Conservation (phyloP, 2,888 invertebrate species). For the Omphaloscelis lunosa region DNA sequence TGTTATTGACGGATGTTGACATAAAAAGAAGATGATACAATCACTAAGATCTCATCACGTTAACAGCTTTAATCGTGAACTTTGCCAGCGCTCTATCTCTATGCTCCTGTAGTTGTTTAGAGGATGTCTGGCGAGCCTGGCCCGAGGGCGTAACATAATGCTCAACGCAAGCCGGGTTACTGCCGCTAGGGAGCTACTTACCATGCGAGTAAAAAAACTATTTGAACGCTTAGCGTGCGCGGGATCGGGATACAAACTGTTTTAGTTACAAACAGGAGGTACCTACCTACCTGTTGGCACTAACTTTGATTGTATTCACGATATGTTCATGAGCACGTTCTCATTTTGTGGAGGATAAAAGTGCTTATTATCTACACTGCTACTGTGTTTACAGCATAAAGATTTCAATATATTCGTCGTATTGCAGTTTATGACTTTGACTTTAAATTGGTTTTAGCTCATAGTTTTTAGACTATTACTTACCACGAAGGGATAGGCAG, state of each 20-base stretch:
- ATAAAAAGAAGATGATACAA: neutral
- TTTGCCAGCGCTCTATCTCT: neutral
- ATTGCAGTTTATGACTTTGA: no score
- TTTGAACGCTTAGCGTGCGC: neutral
- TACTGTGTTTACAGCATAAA: neutral
- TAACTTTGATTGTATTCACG: neutral
- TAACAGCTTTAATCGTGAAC: neutral
- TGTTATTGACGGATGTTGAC: no score
- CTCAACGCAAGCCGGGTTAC: slow-evolving; percentile 19
- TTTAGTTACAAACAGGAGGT: neutral
- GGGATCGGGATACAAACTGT: slow-evolving; percentile 2
- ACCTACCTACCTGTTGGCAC: neutral
- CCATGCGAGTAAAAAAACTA: slow-evolving; percentile 15
- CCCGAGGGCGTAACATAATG: neutral
- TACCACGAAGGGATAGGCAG: neutral
- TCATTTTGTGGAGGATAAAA: neutral
- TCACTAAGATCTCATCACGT: neutral
- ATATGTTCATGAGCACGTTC: neutral
- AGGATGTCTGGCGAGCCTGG: neutral
- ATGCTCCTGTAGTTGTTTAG: neutral
- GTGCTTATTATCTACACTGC: neutral
- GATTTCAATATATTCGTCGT: neutral
- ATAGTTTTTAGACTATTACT: neutral
- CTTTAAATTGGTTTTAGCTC: neutral
- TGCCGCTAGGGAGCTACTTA: slow-evolving; percentile 1